phyloP scores from a whole-genome alignment of 2,888 invertebrate genomes.

The Trichopria drosophilae region DNA sequence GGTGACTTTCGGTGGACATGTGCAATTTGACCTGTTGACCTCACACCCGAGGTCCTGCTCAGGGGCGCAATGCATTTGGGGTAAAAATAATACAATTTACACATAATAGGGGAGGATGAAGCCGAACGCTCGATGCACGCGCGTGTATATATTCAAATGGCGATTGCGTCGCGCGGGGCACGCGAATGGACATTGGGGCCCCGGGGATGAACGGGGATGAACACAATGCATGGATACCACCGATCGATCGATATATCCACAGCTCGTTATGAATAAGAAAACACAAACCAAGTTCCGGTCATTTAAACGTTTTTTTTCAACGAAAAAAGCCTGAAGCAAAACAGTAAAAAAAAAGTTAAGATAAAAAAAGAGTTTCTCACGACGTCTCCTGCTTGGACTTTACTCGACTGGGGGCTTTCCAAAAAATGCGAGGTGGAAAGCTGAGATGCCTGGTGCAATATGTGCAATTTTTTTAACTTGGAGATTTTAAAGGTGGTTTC shows the following conservation, averaged over 20 bases:
- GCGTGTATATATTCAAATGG: conserved; percentile 50
- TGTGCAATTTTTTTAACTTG: too few species aligned
- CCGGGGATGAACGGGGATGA: conserved; percentile 9
- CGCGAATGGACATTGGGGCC: conserved; percentile 1
- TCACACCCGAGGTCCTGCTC: conserved; percentile 38
- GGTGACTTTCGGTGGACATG: conserved; percentile 45
- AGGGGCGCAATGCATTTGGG: conserved; percentile 55
- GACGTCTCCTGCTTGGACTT: too few species aligned
- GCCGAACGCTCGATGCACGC: conserved; percentile 35
- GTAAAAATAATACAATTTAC: conserved; percentile 60
- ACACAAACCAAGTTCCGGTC: conserved; percentile 36
- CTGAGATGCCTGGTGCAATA: too few species aligned
- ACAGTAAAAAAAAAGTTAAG: too few species aligned
- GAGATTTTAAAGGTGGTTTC: too few species aligned
- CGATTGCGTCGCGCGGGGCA: conserved; percentile 37
- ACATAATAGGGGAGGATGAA: conserved; percentile 52
- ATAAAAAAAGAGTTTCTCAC: too few species aligned
- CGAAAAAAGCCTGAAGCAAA: conserved; percentile 18
- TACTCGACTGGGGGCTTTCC: too few species aligned
- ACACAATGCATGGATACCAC: conserved; percentile 14
- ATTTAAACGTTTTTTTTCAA: conserved; percentile 33
- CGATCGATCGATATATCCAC: conserved; percentile 43
- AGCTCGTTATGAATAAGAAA: conserved; percentile 46
- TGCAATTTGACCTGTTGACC: conserved; percentile 56
- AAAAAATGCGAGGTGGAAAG: too few species aligned